Evolutionary conservation across 2,888 invertebrate species (phyloP), one percentile per base, ranked within the genome.

Genomic region (Busseola fusca): DNA sequence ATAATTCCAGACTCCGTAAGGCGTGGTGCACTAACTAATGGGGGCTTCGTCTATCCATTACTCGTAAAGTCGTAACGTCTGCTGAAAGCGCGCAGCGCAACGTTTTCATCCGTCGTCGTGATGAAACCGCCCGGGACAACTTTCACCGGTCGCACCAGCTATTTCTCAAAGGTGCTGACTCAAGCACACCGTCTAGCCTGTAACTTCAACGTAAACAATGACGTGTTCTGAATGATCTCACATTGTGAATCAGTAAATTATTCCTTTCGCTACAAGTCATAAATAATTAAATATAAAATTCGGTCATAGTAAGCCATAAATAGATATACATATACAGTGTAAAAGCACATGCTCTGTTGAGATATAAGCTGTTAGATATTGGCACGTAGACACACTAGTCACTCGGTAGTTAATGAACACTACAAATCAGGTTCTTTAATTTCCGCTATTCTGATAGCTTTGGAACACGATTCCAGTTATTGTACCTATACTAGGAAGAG

Each of bases 81-180:
- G 37, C 72, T 72, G 34, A n/a, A 74, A 74, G 27, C 52, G 25
- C 27, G 9, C 74, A 42, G 18, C 52, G 45, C 27, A 54, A 25
- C n/a, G 45, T 54, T 75, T 54, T 75, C 54, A 16, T 30, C 40
- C 27, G 60, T 42, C 52, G 52, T 25, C 54, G 56, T 37, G 54
- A 37, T 66, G 21, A 40, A 67, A 40, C 21, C 30, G 68, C 34
- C 57, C 21, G 56, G 56, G 56, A 68, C 72, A 72, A 56, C 76
- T 72, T 76, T 72, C 76, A 68, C 72, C 45, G 30, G 12, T 48
- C 67, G 42, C 66, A 63, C 27, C 64, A 66, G n/a, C 75, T 56
- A 37, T 12, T 25, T 52, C 54, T 25, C 34, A 27, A 56, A 48
- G 18, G 16, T 34, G 10, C 64, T 63, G 27, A 52, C 25, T 45